Percentiles rank a stretch among this genome's conserved stretches.
These are phyloP conservation scores for Gymnoscopelus microlampas DNA, from an alignment of 2,797 vertebrate species.

Conservation along the genomic window DNA sequence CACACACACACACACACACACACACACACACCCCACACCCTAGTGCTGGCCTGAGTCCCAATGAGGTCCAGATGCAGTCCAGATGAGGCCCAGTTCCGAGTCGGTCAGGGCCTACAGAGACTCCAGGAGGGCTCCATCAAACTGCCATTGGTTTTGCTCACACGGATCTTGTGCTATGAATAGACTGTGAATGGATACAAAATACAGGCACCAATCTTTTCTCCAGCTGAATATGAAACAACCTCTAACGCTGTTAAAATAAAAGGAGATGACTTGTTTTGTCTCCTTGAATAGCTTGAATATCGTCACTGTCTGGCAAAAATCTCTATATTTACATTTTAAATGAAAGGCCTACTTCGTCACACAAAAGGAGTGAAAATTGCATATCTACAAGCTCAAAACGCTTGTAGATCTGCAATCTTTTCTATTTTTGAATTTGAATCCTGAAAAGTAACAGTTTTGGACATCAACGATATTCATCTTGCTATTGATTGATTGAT, in stretches of 20 bases:
- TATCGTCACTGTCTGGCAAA: not conserved
- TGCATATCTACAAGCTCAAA: too few species aligned
- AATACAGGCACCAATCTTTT: slow-evolving; percentile 5
- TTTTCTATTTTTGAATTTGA: too few species aligned
- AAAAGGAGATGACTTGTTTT: not conserved
- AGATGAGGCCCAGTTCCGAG: slow-evolving; percentile 69
- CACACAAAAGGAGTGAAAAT: too few species aligned
- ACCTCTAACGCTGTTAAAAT: not conserved
- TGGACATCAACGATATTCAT: too few species aligned
- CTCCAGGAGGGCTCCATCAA: slow-evolving; percentile 56
- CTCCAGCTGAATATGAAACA: not conserved
- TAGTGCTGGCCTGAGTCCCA: slow-evolving; percentile 40
- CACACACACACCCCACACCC: slow-evolving; percentile 6
- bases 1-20: too few species aligned
- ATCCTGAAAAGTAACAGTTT: too few species aligned
- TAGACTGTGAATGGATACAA: not conserved
- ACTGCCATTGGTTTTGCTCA: slow-evolving; percentile 41
- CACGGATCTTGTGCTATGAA: slow-evolving; percentile 35
- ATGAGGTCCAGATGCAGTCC: slow-evolving; percentile 77
- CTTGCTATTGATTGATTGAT: too few species aligned
- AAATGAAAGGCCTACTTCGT: too few species aligned
- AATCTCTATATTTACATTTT: too few species aligned
- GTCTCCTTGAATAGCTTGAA: too few species aligned
- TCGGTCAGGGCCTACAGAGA: slow-evolving; percentile 43
- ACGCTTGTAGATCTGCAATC: too few species aligned